These are phyloP conservation scores for Dysmachus trigonus DNA, from an alignment of 2,888 invertebrate species.

Conservation along the genomic window DNA sequence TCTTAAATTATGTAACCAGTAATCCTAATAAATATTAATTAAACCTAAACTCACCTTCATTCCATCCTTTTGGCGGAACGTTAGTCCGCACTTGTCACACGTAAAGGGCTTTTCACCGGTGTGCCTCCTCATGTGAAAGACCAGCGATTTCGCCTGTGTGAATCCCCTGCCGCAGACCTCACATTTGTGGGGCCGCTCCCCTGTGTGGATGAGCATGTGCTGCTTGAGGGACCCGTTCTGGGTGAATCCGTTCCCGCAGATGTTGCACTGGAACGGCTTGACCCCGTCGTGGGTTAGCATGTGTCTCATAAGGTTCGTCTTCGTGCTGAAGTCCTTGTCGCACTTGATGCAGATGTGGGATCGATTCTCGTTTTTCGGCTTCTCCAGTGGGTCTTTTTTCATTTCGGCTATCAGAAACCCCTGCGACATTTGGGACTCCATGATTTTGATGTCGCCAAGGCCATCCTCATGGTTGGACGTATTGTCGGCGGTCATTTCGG, in stretches of 20 bases:
- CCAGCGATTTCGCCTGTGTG: slow-evolving; percentile 58
- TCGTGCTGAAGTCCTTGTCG: slow-evolving; percentile 59
- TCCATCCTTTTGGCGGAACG: slow-evolving; percentile 59
- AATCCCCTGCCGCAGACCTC: slow-evolving; percentile 57
- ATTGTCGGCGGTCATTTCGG: not conserved
- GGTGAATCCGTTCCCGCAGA: slow-evolving; percentile 58
- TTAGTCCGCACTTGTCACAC: slow-evolving; percentile 57
- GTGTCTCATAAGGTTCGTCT: slow-evolving; percentile 59
- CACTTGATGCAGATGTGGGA: slow-evolving; percentile 56
- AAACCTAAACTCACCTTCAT: slow-evolving; percentile 53
- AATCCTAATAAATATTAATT: too few relatives aligned
- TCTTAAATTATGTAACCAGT: too few relatives aligned
- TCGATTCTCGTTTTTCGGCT: slow-evolving; percentile 31
- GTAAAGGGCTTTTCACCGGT: slow-evolving; percentile 59
- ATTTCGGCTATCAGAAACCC: not conserved
- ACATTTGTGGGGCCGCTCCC: slow-evolving; percentile 58
- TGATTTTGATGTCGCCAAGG: not conserved
- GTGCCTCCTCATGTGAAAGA: slow-evolving; percentile 58
- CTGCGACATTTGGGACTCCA: slow-evolving; percentile 48
- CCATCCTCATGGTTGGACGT: not conserved
- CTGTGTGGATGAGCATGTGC: slow-evolving; percentile 59
- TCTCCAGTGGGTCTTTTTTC: not conserved
- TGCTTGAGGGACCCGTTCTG: slow-evolving; percentile 59
- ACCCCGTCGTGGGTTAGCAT: slow-evolving; percentile 57
- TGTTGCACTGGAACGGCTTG: slow-evolving; percentile 56